Evolutionary conservation across 2,888 invertebrate species (phyloP).

Genomic region (Bellardia pandia): DNA sequence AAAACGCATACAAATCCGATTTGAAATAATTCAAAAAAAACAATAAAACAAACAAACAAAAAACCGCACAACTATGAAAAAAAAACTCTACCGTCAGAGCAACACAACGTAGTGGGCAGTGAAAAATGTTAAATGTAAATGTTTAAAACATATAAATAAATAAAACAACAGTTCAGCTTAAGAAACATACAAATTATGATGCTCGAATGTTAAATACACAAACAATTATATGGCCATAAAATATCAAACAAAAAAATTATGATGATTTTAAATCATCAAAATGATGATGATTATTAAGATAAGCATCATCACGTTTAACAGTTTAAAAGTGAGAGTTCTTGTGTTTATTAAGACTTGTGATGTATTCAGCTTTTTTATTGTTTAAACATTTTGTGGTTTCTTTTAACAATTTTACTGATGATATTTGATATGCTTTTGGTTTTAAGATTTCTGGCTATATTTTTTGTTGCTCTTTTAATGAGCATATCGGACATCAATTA

Average conservation of each 20-base stretch:
- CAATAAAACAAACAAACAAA: neutral
- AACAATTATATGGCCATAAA: constrained; percentile 13
- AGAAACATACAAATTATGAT: constrained; percentile 1
- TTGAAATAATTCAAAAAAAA: constrained; percentile 1
- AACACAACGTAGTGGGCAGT: neutral
- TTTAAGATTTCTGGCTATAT: neutral
- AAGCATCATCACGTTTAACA: constrained; percentile 47
- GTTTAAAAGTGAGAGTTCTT: constrained; percentile 58
- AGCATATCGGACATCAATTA: constrained; percentile 11
- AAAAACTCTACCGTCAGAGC: neutral
- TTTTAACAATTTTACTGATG: neutral
- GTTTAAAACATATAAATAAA: neutral
- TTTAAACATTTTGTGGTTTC: neutral
- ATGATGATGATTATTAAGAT: constrained; percentile 17
- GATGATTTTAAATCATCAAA: neutral
- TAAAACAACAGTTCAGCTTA: neutral
- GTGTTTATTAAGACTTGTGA: neutral
- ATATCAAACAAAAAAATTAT: neutral
- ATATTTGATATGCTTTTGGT: neutral
- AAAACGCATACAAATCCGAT: constrained; percentile 6
- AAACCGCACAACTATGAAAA: neutral
- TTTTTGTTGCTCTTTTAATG: neutral
- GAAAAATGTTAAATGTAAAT: neutral
- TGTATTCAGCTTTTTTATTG: neutral
- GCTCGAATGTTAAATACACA: neutral